Base-by-base conservation (phyloP, 2,888 invertebrate genomes). In the Andrena fulva region DNA sequence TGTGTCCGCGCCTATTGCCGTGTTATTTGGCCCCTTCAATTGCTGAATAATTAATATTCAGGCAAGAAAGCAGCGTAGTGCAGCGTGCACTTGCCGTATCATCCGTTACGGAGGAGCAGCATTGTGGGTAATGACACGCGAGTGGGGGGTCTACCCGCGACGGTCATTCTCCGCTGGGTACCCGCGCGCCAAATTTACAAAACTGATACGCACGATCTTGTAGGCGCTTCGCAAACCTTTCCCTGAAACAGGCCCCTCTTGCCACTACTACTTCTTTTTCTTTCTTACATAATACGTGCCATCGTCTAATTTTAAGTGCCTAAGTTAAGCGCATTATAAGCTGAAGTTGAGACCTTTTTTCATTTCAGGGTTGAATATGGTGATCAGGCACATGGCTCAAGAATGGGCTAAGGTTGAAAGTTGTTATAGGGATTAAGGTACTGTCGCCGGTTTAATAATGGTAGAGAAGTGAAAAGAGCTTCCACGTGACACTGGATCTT, bases 31-130 rank as follows among this genome's bases (percentile, higher is more conserved):
- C 70, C 59, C 77, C 50, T 67, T 80, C 48, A 54, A n/a, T 74
- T 63, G 68, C 62, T 75, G 82, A 86, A 85, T 84, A 85, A 86
- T 85, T 87, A 66, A 80, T 85, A 77, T 77, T 77, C 64, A 68
- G 24, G 62, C 68, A 66, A 86, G 75, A 76, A 82, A 69, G 52
- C 56, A 72, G 66, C 54, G 66, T 80, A 78, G 62, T 80, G 76
- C 82, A 77, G 31, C 81, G 52, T 77, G 77, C 83, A 85, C 80
- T 85, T 83, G 74, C 80, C 69, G 62, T 74, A 64, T 79, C 77
- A 83, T 80, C 69, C 80, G 85, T 84, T 85, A 76, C 76, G 79
- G 85, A 85, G 86, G 85, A 82, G 73, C 71, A 84, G 86, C 82
- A 85, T 87, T 87, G 72, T 88, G 88, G 88, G 87, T 89, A 86